Percentiles rank a stretch among this genome's conserved stretches.
These are phyloP conservation scores for Prenolepis imparis DNA, from an alignment of 2,888 invertebrate species.

Conservation along the genomic window DNA sequence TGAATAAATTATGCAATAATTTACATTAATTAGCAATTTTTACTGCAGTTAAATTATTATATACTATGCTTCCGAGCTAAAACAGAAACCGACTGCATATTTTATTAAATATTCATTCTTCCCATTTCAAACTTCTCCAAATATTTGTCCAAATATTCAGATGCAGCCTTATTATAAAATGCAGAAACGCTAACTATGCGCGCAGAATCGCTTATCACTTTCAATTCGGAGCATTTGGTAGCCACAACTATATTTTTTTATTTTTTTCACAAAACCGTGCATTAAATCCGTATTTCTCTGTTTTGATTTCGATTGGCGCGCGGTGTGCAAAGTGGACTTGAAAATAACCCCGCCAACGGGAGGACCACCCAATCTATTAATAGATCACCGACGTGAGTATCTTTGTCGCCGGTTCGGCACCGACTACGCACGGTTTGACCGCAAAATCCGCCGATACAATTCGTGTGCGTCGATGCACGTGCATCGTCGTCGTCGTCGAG, in stretches of 20 bases:
- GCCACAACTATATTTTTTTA: constrained; percentile 45
- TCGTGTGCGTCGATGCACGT: constrained; percentile 46
- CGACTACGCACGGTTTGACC: constrained; percentile 68
- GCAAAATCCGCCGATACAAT: constrained; percentile 74
- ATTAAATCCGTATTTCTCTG: constrained; percentile 66
- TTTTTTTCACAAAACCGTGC: constrained; percentile 50
- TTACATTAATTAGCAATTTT: not conserved
- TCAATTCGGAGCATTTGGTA: constrained; percentile 28
- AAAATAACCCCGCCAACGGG: constrained; percentile 83
- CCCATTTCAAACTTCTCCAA: constrained; percentile 15
- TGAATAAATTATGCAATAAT: not conserved
- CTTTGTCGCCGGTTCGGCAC: constrained; percentile 79
- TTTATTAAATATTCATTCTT: constrained; percentile 30
- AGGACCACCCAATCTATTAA: constrained; percentile 83
- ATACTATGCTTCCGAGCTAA: too few species aligned
- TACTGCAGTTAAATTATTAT: not conserved
- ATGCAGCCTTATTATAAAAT: constrained; percentile 14
- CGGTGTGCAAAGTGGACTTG: constrained; percentile 80
- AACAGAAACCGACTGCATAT: not conserved
- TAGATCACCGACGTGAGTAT: constrained; percentile 78
- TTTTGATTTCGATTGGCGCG: constrained; percentile 78
- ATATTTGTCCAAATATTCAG: constrained; percentile 8
- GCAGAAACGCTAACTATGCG: constrained; percentile 1
- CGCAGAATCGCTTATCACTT: constrained; percentile 31
- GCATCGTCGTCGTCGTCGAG: constrained; percentile 58